These are phyloP conservation scores for Scolopax rusticola DNA, from an alignment of 2,797 vertebrate genomes.

Conservation along the genomic window DNA sequence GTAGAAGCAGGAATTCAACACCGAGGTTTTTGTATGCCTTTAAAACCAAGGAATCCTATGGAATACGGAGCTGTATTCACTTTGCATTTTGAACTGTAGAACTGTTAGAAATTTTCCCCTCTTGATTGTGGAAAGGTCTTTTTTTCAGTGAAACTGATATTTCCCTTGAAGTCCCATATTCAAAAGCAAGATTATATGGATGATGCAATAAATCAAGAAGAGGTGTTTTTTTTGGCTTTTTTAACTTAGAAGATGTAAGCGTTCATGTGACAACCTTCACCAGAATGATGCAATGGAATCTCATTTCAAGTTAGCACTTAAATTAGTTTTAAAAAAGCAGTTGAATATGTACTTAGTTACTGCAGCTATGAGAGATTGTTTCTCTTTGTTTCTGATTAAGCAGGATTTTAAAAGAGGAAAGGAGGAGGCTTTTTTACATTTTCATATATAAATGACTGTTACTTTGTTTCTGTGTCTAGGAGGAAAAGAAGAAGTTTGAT, in stretches of 20 bases:
- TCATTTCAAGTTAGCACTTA: neutral
- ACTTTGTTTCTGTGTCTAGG: slow-evolving; percentile 77
- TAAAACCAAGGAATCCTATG: neutral
- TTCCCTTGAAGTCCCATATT: neutral
- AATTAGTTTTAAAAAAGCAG: neutral
- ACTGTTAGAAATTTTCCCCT: neutral
- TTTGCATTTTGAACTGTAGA: neutral
- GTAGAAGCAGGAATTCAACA: neutral
- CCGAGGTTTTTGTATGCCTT: neutral
- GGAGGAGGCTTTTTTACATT: neutral
- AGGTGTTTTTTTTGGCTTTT: neutral
- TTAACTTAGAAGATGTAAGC: neutral
- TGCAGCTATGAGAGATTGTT: neutral
- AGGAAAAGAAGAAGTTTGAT: slow-evolving; percentile 96
- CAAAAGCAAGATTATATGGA: neutral
- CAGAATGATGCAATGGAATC: neutral
- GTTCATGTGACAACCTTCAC: neutral
- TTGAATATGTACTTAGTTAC: neutral
- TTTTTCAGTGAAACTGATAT: neutral
- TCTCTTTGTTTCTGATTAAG: neutral
- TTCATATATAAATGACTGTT: neutral
- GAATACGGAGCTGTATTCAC: neutral
- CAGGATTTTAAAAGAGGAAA: neutral
- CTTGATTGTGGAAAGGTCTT: neutral
- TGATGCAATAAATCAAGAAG: neutral